Conservation (phyloP, 1,140 invertebrate genomes). For the Sitodiplosis mosellana region DNA sequence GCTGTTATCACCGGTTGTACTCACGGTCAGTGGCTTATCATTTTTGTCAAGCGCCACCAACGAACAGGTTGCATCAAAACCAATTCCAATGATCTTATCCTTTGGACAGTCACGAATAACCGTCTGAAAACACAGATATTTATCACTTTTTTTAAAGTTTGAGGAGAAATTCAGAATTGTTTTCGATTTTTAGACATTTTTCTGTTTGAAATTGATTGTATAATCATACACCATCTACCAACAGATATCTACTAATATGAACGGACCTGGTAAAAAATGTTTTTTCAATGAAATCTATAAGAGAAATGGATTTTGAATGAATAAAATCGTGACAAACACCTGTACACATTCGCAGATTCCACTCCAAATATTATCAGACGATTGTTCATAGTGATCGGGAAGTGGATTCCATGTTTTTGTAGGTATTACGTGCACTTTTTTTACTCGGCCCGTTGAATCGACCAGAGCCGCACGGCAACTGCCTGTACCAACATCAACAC, state of each 20-base stretch:
- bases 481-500: constrained; percentile 85
- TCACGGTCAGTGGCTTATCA: constrained; percentile 53
- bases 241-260: no score
- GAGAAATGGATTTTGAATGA: no score
- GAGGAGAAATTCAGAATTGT: no score
- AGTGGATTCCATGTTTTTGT: constrained; percentile 63
- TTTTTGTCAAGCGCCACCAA: constrained; percentile 61
- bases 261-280: no score
- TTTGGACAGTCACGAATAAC: constrained; percentile 34
- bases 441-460: constrained; percentile 40
- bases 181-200: no score
- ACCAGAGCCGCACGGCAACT: constrained; percentile 74
- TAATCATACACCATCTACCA: no score
- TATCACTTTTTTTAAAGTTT: no score
- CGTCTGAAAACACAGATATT: no score
- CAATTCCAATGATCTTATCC: constrained; percentile 56
- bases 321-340: no score
- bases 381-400: constrained; percentile 74
- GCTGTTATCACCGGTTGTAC: constrained; percentile 41
- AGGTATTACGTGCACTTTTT: constrained; percentile 37
- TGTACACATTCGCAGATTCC: constrained; percentile 24
- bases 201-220: no score
- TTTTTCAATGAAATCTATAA: no score
- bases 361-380: constrained; percentile 78
- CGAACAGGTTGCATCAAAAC: constrained; percentile 94